phyloP scores from a whole-genome alignment of 92 coral and sea anemone species.

The Scolanthus callimorphus region DNA sequence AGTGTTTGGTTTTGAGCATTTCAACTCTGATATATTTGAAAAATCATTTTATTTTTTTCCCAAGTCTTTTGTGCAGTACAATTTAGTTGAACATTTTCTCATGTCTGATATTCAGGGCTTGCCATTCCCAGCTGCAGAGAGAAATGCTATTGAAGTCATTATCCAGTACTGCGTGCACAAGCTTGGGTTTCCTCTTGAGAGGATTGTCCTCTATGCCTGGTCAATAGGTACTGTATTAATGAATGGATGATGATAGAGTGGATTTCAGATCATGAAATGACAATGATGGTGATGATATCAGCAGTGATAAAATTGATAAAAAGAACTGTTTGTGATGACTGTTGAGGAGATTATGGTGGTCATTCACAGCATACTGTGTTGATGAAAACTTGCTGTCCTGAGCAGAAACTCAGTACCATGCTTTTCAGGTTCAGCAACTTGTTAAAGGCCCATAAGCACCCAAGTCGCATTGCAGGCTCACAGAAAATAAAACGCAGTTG shows the following conservation, averaged over 20 bases:
- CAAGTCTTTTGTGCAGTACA: too few species aligned
- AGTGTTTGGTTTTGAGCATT: neutral
- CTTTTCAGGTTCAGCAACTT: too few species aligned
- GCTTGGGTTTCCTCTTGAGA: conserved; percentile 77
- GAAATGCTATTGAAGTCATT: conserved; percentile 91
- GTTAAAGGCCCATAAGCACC: neutral
- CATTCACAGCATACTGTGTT: too few species aligned
- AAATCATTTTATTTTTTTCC: too few species aligned
- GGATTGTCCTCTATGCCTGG: conserved; percentile 89
- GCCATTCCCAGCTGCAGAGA: conserved; percentile 89
- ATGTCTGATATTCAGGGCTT: conserved; percentile 52
- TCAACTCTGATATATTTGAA: neutral
- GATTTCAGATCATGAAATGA: neutral
- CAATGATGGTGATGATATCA: too few species aligned
- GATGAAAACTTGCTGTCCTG: too few species aligned
- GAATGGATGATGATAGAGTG: conserved; percentile 10
- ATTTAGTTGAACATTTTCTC: neutral
- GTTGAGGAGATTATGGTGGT: too few species aligned
- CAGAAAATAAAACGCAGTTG: too few species aligned
- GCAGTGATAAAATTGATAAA: too few species aligned
- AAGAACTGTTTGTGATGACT: too few species aligned
- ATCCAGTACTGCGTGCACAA: conserved; percentile 82
- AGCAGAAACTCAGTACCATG: too few species aligned
- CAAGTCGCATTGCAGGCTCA: too few species aligned
- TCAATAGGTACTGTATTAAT: conserved; percentile 99